Evolutionary conservation across 2,888 invertebrate genomes (phyloP), one percentile per base, ranked within the genome.

Genomic region (Apotomis capreana): DNA sequence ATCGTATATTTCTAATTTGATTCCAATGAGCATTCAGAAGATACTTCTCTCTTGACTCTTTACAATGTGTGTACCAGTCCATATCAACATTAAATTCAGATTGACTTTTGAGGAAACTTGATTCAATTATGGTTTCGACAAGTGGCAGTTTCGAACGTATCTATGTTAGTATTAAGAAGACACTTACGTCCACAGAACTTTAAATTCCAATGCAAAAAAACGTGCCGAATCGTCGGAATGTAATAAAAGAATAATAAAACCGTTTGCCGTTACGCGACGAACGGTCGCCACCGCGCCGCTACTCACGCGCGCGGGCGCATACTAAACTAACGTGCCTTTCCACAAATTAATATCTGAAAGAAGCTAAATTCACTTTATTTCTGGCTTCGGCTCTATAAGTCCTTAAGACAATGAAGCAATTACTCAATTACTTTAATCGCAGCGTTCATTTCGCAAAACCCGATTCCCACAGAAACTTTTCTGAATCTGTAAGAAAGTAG

Each of bases 261-360:
- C 68, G 49, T 63, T 72, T 72, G 74, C 77, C 74, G 75, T 71
- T 71, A 79, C 74, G 64, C 77, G 69, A 75, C 65, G 70, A 77
- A 69, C 72, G 71, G 62, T 71, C 65, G 58, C 61, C 57, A 61
- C 58, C 51, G 68, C 68, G 71, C 68, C 74, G 72, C 75, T 77
- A 74, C 75, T 65, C 74, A 63, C 72, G 71, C 64, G 71, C 69
- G 61, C 69, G 55, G 59, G 67, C 68, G 76, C 80, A 79, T 76
- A 79, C 75, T 77, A 80, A 78, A 79, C 75, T 77, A 80, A 78
- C 75, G 59, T 70, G 63, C 57, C 40, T 63, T 49, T 55, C 54
- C 55, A 68, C 51, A 70, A 75, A 78, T 76, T 74, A 76, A 59
- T 64, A 69, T 52, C 51, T 69, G 68, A 59, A 68, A 72, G 60